phyloP scores from a whole-genome alignment of 2,113 vertebrate species.

The Datnioides undecimradiatus region DNA sequence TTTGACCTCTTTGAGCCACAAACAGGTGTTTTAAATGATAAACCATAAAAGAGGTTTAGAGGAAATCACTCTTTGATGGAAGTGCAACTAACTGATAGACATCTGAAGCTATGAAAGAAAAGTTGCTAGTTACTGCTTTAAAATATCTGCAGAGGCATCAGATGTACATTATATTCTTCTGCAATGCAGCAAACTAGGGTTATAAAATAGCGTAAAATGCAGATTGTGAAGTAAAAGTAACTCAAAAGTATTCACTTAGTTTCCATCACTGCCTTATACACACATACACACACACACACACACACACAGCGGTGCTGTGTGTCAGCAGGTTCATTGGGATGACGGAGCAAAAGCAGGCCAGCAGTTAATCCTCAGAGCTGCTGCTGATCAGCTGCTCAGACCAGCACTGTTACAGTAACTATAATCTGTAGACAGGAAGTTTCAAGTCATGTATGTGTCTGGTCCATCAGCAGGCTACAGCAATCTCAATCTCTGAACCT shows the following conservation, averaged over 20 bases:
- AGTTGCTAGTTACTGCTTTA: neutral
- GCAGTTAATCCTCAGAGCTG: slow-evolving; percentile 31
- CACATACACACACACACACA: neutral
- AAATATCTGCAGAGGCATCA: neutral
- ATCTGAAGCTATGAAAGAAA: neutral
- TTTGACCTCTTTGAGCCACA: neutral
- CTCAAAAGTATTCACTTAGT: too few relatives aligned
- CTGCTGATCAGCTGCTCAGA: slow-evolving; percentile 15
- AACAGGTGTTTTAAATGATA: neutral
- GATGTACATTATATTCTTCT: neutral
- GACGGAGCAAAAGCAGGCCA: slow-evolving; percentile 9
- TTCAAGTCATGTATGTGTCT: neutral
- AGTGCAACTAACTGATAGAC: neutral
- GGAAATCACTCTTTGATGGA: neutral
- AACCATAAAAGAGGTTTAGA: neutral
- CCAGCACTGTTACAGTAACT: neutral
- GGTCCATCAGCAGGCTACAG: neutral
- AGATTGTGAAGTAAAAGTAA: neutral
- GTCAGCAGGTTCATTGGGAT: slow-evolving; percentile 25
- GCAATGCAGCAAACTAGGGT: neutral
- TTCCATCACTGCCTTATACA: too few relatives aligned
- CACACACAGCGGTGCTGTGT: neutral
- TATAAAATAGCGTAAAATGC: neutral
- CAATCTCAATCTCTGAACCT: too few relatives aligned
- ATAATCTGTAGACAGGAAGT: slow-evolving; percentile 6